Evolutionary conservation across 35 echinoderm and acorn worm species (phyloP).

Genomic region (Strongylocentrotus purpuratus): DNA sequence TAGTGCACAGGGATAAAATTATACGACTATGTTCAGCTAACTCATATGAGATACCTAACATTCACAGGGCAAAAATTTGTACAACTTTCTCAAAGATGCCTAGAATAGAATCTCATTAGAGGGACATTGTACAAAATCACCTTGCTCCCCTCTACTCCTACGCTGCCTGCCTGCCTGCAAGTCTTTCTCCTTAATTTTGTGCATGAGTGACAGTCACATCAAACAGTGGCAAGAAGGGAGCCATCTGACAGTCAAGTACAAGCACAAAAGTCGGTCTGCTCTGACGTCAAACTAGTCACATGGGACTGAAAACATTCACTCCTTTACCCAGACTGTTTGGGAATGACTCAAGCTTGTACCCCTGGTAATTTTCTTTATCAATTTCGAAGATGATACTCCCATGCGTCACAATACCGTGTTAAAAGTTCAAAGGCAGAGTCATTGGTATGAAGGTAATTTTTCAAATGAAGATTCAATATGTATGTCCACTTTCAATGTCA

Average conservation of each 20-base stretch:
- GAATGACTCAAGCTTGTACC: not conserved
- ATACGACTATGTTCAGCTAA: no score
- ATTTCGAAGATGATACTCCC: not conserved
- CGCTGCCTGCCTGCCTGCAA: no score
- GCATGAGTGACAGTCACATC: not conserved
- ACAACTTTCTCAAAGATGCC: not conserved
- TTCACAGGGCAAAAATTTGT: no score
- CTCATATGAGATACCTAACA: no score
- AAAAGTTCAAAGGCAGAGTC: not conserved
- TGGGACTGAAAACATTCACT: not conserved
- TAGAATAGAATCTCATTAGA: not conserved
- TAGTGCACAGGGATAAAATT: no score
- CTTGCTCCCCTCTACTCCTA: not conserved
- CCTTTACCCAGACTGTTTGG: not conserved
- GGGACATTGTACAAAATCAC: not conserved
- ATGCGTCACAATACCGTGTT: not conserved
- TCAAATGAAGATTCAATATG: no score
- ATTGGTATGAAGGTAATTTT: not conserved
- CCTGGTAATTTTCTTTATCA: slow-evolving; percentile 3
- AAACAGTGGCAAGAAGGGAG: not conserved
- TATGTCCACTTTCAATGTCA: no score
- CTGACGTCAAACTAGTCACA: not conserved
- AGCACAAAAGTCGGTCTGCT: not conserved
- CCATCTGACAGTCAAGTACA: not conserved
- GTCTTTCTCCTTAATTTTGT: not conserved